A percentile compares a stretch with the other conserved stretches of the same genome.
Evolutionary conservation across 2,888 invertebrate species (phyloP).

Genomic region (Nemotelus nigrinus): DNA sequence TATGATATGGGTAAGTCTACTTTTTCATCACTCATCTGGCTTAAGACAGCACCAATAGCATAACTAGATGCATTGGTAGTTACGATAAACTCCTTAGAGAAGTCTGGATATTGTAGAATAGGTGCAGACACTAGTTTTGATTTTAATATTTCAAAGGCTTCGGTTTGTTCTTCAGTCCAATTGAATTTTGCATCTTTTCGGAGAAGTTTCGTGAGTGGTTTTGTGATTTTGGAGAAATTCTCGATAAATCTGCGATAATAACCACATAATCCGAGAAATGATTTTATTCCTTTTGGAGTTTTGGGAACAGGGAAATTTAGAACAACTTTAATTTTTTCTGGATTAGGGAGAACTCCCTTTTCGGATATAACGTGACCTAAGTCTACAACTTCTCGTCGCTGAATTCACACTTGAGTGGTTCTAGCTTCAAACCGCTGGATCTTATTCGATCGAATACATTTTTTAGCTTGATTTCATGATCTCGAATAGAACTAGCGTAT

Average conservation of each 20-base stretch:
- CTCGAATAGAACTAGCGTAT: conserved; percentile 4
- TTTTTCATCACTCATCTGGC: neutral
- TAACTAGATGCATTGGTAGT: conserved; percentile 34
- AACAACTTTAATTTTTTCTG: too few species aligned
- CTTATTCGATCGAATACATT: conserved; percentile 52
- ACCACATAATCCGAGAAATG: too few species aligned
- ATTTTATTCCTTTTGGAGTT: neutral
- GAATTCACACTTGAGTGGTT: conserved; percentile 54
- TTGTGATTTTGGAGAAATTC: too few species aligned
- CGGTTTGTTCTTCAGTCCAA: neutral
- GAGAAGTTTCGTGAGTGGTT: too few species aligned
- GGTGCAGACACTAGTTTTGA: conserved; percentile 6
- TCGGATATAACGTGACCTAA: conserved; percentile 56
- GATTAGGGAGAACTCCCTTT: conserved; percentile 50
- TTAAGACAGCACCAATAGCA: conserved; percentile 29
- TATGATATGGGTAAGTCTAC: too few species aligned
- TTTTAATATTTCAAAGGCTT: neutral
- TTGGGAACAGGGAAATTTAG: neutral
- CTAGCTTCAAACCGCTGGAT: conserved; percentile 52
- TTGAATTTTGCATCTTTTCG: neutral
- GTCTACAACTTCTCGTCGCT: neutral
- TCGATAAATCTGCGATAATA: too few species aligned
- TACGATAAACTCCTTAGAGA: neutral
- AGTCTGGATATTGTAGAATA: neutral
- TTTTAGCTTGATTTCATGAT: conserved; percentile 52